Evolutionary conservation across 2,113 vertebrate species (phyloP).

Genomic region (Eclectus roratus): DNA sequence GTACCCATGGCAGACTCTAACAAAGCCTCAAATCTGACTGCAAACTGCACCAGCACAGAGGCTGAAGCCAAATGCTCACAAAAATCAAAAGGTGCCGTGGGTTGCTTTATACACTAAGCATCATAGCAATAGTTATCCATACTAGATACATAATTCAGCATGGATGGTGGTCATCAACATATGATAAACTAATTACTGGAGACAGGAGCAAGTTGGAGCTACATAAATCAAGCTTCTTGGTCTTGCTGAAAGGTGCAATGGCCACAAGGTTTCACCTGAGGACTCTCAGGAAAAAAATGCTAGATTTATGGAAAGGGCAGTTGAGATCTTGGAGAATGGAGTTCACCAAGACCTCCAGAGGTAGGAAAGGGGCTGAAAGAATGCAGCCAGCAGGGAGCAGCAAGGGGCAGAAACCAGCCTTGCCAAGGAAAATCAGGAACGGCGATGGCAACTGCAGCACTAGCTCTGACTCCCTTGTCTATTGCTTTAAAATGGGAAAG

Average conservation of each 20-base stretch:
- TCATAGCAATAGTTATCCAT: background rate
- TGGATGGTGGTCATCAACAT: background rate
- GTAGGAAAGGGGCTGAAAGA: background rate
- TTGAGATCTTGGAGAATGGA: background rate
- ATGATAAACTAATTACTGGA: background rate
- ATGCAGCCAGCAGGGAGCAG: background rate
- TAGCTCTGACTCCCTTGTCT: background rate
- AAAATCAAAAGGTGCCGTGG: background rate
- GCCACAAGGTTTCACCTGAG: background rate
- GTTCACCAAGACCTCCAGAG: background rate
- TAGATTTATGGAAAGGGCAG: background rate
- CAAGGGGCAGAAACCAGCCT: background rate
- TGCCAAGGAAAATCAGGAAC: background rate
- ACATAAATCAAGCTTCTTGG: fast-evolving
- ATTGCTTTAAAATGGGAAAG: background rate
- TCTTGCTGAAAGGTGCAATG: background rate
- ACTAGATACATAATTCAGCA: background rate
- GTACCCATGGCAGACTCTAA: background rate
- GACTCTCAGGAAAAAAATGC: background rate
- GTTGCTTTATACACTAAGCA: background rate
- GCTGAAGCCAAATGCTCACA: background rate
- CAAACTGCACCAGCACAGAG: background rate
- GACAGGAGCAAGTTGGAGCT: background rate
- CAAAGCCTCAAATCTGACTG: background rate
- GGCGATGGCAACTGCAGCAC: background rate